These are phyloP conservation scores for Lasioglossum zephyrum DNA, from an alignment of 2,888 invertebrate genomes.

Conservation along the genomic window DNA sequence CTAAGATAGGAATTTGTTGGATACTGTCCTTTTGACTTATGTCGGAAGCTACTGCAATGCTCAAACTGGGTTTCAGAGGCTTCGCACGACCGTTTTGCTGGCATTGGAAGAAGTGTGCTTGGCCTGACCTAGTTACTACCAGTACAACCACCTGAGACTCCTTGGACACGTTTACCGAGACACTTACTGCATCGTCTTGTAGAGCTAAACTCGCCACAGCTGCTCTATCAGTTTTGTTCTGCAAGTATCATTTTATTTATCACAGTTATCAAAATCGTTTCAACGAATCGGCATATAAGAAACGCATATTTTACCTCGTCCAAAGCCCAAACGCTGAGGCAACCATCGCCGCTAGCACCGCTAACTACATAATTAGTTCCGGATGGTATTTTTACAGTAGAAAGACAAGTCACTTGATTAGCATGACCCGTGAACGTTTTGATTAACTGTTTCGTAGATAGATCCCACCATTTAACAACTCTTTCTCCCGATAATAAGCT, in stretches of 20 bases:
- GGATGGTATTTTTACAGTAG: conserved; percentile 76
- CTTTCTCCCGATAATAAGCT: conserved; percentile 78
- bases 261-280: background rate
- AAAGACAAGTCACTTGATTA: conserved; percentile 86
- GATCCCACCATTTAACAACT: conserved; percentile 88
- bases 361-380: conserved; percentile 84
- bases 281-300: background rate
- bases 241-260: conserved; percentile 23
- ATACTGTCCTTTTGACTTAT: conserved; percentile 84
- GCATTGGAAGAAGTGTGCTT: conserved; percentile 91
- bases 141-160: conserved; percentile 85
- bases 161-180: conserved; percentile 85
- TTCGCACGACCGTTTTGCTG: conserved; percentile 90
- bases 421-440: conserved; percentile 89
- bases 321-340: conserved; percentile 85
- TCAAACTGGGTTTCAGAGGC: conserved; percentile 88
- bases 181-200: conserved; percentile 88
- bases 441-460: conserved; percentile 86
- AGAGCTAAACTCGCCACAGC: conserved; percentile 87
- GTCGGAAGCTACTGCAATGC: conserved; percentile 87
- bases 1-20: conserved; percentile 86
- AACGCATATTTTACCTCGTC: conserved; percentile 76
- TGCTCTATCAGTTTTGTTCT: conserved; percentile 83
- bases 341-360: conserved; percentile 84
- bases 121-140: conserved; percentile 90